Base-by-base conservation (phyloP, 2,797 vertebrate species). In the Poeciliopsis presidionis region DNA sequence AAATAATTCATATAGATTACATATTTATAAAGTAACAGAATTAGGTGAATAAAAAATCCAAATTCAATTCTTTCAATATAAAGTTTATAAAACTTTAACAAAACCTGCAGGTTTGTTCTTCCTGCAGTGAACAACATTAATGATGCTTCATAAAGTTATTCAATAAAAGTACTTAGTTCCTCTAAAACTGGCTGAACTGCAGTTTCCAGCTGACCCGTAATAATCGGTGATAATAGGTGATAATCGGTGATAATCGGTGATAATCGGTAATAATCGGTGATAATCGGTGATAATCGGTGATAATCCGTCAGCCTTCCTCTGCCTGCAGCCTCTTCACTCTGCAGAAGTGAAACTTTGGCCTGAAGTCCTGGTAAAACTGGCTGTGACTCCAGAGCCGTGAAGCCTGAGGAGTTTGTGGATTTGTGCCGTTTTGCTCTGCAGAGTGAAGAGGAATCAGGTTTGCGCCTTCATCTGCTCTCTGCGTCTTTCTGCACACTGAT, bases 311-410 rank as follows among this genome's bases (percentile, higher is more conserved):
- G 20, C 76, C 41, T 51, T 73, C 75, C 82, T 72, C 78, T 72
- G 76, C 12, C 59, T 7, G 46, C 70, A 70, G 70, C 79, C 72
- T 71, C 18, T 70, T 81, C 30, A 49, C 85, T 81, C 63, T 88
- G 92, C 90, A 94, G 93, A 94, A 94, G 93, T 94, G 93, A 95
- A 94, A 94, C 91, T 89, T 71, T 8, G 14, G 73, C 30, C 79
- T 73, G 81, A 79, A 71, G 76, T 77, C 59, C 49, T 77, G 74
- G 80, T 70, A 8, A 39, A 71, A 90, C 63, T n/a, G 43, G 36
- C 83, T 51, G 61, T 1, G 33, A 59, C 83, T 55, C 65, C 83
- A 71, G 28, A 79, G 59, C 16, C 74, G 73, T 1, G 33, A 51
- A 47, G 6, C 13, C n/a, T 9, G 25, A 49, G 11, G 4, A 22